Evolutionary conservation across 1,140 invertebrate genomes (phyloP).

Genomic region (Drosophila kepulauana): DNA sequence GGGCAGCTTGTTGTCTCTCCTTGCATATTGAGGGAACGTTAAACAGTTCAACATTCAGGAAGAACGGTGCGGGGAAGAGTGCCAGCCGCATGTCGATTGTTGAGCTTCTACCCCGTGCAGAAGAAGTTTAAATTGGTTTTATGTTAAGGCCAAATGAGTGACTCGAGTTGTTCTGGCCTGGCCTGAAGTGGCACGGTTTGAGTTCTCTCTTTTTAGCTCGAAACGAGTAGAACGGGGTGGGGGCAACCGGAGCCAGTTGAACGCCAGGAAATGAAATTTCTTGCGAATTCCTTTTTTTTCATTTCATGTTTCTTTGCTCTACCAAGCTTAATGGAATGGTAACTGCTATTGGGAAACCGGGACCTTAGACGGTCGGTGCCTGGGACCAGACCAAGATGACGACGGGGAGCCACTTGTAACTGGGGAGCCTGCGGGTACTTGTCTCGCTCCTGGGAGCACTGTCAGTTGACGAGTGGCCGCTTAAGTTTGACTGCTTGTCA

Average conservation of each 20-base stretch:
- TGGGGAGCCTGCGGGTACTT: slow-evolving; percentile 21
- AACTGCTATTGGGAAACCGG: slow-evolving; percentile 26
- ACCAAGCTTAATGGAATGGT: slow-evolving; percentile 50
- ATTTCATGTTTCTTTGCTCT: slow-evolving; percentile 51
- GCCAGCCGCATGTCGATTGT: slow-evolving; percentile 39
- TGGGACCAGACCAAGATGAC: slow-evolving; percentile 1
- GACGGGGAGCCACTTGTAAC: slow-evolving; percentile 12
- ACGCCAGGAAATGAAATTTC: slow-evolving; percentile 80
- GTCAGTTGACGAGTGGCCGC: slow-evolving; percentile 70
- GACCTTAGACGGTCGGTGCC: background rate
- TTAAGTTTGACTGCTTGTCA: slow-evolving; percentile 81
- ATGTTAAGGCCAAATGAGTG: slow-evolving; percentile 82
- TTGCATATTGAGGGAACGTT: slow-evolving; percentile 69
- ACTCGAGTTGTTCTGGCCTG: slow-evolving; percentile 41
- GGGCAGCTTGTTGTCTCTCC: slow-evolving; percentile 67
- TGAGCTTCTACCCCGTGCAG: slow-evolving; percentile 46
- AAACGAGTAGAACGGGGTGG: background rate
- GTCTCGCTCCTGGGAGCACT: slow-evolving; percentile 44
- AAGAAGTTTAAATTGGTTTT: slow-evolving; percentile 81
- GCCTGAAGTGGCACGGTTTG: slow-evolving; percentile 36
- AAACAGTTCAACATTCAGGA: slow-evolving; percentile 45
- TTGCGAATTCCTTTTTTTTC: slow-evolving; percentile 64
- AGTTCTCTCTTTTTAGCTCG: background rate
- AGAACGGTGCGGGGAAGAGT: background rate
- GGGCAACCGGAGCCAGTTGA: slow-evolving; percentile 55